Evolutionary conservation across 1,140 invertebrate species (phyloP).

Genomic region (Parapsyche elsis): DNA sequence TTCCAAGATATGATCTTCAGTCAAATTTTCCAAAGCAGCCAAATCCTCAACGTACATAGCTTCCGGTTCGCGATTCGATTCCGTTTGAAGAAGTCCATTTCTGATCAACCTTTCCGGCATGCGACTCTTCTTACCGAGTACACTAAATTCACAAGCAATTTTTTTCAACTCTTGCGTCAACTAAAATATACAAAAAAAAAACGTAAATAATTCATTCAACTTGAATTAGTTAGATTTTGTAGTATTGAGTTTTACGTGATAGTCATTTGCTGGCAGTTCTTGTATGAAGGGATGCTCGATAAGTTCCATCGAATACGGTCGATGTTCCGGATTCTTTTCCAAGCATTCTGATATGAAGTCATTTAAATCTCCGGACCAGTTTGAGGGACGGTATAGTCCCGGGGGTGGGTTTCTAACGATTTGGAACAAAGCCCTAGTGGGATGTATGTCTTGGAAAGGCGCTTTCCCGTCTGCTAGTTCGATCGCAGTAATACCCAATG

Average conservation of each 20-base stretch:
- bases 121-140: conserved; percentile 61
- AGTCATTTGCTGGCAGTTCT: conserved; percentile 80
- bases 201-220: not conserved
- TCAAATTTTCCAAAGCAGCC: conserved; percentile 81
- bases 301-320: conserved; percentile 86
- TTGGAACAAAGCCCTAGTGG: conserved; percentile 86
- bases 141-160: conserved; percentile 64
- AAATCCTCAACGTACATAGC: conserved; percentile 87
- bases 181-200: conserved; percentile 58
- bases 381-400: conserved; percentile 75
- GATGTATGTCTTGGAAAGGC: conserved; percentile 87
- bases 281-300: conserved; percentile 88
- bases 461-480: conserved; percentile 90
- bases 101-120: conserved; percentile 74
- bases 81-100: conserved; percentile 70
- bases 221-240: not conserved
- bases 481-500: conserved; percentile 90
- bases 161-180: conserved; percentile 73
- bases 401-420: conserved; percentile 90
- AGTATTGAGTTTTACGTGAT: conserved; percentile 69
- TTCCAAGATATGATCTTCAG: conserved; percentile 82
- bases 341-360: conserved; percentile 90
- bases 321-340: conserved; percentile 89
- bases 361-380: conserved; percentile 83
- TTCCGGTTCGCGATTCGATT: conserved; percentile 70